Evolutionary conservation across 2,797 vertebrate genomes (phyloP).

Genomic region (Acomys russatus): DNA sequence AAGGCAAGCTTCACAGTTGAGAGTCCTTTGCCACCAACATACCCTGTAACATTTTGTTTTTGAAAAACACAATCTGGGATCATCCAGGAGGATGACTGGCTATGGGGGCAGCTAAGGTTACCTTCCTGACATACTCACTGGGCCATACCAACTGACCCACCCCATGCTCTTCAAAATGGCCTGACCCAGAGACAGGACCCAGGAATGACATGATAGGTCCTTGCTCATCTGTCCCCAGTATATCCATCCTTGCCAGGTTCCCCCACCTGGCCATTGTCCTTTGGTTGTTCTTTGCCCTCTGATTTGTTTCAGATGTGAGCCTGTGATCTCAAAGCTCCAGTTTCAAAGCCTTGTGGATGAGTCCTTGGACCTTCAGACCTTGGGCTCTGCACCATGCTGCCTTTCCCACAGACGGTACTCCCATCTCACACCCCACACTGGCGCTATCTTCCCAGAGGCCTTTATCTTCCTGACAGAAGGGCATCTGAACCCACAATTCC

Average conservation of each 20-base stretch:
- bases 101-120: conserved; percentile 77
- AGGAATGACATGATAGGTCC: conserved; percentile 69
- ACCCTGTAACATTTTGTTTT: conserved; percentile 86
- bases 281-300: conserved; percentile 27
- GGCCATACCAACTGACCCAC: conserved; percentile 53
- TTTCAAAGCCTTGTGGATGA: conserved; percentile 79
- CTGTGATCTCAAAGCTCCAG: conserved; percentile 66
- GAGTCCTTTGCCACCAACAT: conserved; percentile 84
- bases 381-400: conserved; percentile 32
- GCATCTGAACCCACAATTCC: neutral
- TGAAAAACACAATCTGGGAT: conserved; percentile 87
- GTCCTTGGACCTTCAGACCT: conserved; percentile 31
- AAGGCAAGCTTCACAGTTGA: conserved; percentile 85
- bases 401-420: neutral
- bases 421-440: neutral
- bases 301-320: conserved; percentile 71
- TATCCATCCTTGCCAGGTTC: conserved; percentile 72
- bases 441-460: neutral
- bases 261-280: neutral
- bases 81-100: conserved; percentile 83
- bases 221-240: conserved; percentile 58
- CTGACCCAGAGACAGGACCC: conserved; percentile 50
- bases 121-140: conserved; percentile 83
- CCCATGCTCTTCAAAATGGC: neutral
- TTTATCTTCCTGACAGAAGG: conserved; percentile 48